A percentile compares a stretch with the other conserved stretches of the same genome.
These are phyloP conservation scores for Steatornis caripensis DNA, from an alignment of 2,113 vertebrate genomes.

Conservation along the genomic window DNA sequence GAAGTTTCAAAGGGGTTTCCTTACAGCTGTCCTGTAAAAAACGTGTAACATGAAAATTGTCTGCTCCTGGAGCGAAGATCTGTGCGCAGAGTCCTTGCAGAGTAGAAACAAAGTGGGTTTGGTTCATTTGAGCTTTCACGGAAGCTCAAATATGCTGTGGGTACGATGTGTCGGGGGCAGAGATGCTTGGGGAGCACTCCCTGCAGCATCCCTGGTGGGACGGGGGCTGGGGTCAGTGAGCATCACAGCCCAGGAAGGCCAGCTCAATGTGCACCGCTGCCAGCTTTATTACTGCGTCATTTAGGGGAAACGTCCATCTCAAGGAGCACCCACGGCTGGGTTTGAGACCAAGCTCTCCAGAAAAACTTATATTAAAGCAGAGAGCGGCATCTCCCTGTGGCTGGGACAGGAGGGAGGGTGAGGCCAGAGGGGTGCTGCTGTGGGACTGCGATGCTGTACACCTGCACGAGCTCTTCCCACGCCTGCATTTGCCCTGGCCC, in stretches of 20 bases:
- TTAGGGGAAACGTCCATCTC: background rate
- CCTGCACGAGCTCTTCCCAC: fast-evolving
- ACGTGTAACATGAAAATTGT: fast-evolving
- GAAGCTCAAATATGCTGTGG: background rate
- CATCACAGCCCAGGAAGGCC: background rate
- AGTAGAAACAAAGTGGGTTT: background rate
- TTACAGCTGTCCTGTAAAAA: background rate
- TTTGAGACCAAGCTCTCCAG: background rate
- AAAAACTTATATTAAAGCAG: background rate
- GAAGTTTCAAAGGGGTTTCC: background rate
- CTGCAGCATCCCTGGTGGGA: background rate
- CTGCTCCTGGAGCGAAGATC: background rate
- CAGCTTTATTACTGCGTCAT: background rate
- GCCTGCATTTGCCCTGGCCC: fast-evolving
- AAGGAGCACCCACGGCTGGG: fast-evolving
- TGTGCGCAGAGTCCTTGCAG: background rate
- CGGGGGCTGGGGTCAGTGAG: fast-evolving
- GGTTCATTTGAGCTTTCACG: background rate
- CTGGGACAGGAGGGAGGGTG: background rate
- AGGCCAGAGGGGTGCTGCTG: background rate
- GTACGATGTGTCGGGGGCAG: background rate
- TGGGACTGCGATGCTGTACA: fast-evolving
- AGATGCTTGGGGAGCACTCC: background rate
- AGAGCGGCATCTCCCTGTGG: fast-evolving
- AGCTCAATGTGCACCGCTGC: fast-evolving